These are phyloP conservation scores for Etheostoma perlongum DNA, from an alignment of 2,797 vertebrate genomes.

Conservation along the genomic window DNA sequence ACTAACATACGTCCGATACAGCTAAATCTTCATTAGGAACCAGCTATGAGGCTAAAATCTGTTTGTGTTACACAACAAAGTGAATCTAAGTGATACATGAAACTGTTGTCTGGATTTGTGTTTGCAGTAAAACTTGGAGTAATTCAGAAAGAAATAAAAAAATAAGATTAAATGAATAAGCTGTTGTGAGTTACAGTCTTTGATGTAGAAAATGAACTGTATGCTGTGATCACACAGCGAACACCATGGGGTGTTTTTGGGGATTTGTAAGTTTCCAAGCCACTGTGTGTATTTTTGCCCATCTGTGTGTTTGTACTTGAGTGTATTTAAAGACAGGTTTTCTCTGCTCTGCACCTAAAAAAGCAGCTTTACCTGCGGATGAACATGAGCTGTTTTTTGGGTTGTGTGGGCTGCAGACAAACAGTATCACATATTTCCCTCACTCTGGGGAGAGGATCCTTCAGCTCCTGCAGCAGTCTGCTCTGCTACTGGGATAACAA, in stretches of 20 bases:
- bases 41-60: constrained; percentile 38
- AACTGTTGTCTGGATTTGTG: constrained; percentile 54
- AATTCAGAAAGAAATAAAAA: constrained; percentile 57
- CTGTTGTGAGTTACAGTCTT: constrained; percentile 63
- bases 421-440: constrained; percentile 58
- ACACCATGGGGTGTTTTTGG: constrained; percentile 63
- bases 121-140: constrained; percentile 47
- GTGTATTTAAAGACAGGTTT: constrained; percentile 55
- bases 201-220: constrained; percentile 74
- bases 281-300: constrained; percentile 49
- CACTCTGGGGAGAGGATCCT: constrained; percentile 63
- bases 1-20: constrained; percentile 32
- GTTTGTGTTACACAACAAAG: constrained; percentile 41
- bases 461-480: constrained; percentile 75
- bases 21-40: constrained; percentile 49
- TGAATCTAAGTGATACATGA: constrained; percentile 31
- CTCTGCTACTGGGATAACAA: constrained; percentile 70
- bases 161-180: constrained; percentile 64
- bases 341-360: constrained; percentile 65
- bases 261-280: constrained; percentile 58
- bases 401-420: constrained; percentile 57
- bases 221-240: constrained; percentile 72
- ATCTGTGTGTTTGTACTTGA: constrained; percentile 34
- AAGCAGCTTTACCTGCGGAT: constrained; percentile 75
- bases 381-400: constrained; percentile 65